Conservation (phyloP, 1,140 invertebrate genomes). For the Cotesia typhae region DNA sequence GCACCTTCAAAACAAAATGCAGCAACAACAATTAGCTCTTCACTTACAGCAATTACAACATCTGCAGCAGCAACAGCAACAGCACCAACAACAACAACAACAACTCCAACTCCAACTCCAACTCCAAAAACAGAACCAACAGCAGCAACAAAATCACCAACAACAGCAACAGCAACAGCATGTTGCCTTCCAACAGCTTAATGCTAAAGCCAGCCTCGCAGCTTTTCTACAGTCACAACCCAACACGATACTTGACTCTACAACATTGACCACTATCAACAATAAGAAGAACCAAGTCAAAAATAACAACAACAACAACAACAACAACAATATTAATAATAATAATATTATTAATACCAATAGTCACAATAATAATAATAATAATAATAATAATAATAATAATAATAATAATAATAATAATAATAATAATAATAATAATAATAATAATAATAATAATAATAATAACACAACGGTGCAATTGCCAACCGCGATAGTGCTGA, state of each 20-base stretch:
- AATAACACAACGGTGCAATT: slow-evolving; percentile 59
- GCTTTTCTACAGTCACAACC: slow-evolving; percentile 67
- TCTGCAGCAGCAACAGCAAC: slow-evolving; percentile 64
- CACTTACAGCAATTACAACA: slow-evolving; percentile 71
- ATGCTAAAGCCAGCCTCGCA: slow-evolving; percentile 67
- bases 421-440: slow-evolving; percentile 60
- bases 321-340: slow-evolving; percentile 64
- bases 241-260: slow-evolving; percentile 61
- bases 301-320: slow-evolving; percentile 63
- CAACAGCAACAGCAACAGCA: slow-evolving; percentile 44
- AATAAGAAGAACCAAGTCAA: slow-evolving; percentile 65
- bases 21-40: slow-evolving; percentile 68
- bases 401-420: slow-evolving; percentile 59
- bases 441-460: slow-evolving; percentile 46
- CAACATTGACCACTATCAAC: slow-evolving; percentile 60
- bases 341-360: slow-evolving; percentile 46
- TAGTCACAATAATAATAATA: slow-evolving; percentile 60
- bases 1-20: slow-evolving; percentile 75
- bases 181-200: slow-evolving; percentile 62
- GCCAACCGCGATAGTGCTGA: slow-evolving; percentile 61
- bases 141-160: slow-evolving; percentile 53
- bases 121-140: slow-evolving; percentile 53
- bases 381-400: slow-evolving; percentile 61
- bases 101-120: slow-evolving; percentile 48
- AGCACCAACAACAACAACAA: slow-evolving; percentile 52